Evolutionary conservation across 2,888 invertebrate genomes (phyloP).

Genomic region (Cotesia congregata): DNA sequence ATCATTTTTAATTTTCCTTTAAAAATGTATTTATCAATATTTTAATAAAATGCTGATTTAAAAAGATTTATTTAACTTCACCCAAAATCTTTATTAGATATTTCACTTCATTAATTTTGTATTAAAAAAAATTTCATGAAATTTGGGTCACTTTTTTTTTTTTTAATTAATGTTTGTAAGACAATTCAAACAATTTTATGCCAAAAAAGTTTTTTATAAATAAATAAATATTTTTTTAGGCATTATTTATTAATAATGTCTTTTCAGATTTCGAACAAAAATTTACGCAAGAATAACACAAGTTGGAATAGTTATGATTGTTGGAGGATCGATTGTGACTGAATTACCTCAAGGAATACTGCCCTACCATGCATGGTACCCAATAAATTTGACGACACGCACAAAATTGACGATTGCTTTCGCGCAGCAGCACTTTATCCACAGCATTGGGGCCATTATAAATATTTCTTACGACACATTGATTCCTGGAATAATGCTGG

Average conservation of each 20-base stretch:
- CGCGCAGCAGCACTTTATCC: conserved; percentile 41
- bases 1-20: no score
- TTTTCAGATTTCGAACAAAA: conserved; percentile 11
- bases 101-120: no score
- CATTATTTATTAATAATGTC: not conserved
- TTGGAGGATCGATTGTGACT: not conserved
- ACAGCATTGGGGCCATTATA: conserved; percentile 7
- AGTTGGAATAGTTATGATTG: conserved; percentile 26
- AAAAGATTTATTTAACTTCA: no score
- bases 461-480: conserved; percentile 5
- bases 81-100: no score
- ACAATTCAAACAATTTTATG: no score
- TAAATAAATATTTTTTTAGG: no score
- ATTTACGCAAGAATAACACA: conserved; percentile 22
- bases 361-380: conserved; percentile 42
- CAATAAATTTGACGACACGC: conserved; percentile 26
- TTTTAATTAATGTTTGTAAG: no score
- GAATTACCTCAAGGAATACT: conserved; percentile 32
- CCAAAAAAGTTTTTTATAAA: no score
- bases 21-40: no score
- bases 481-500: not conserved
- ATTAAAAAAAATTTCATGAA: no score
- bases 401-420: conserved; percentile 39
- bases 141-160: no score
- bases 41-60: no score